phyloP scores from a whole-genome alignment of 2,888 invertebrate species.

The Mesoligia furuncula region DNA sequence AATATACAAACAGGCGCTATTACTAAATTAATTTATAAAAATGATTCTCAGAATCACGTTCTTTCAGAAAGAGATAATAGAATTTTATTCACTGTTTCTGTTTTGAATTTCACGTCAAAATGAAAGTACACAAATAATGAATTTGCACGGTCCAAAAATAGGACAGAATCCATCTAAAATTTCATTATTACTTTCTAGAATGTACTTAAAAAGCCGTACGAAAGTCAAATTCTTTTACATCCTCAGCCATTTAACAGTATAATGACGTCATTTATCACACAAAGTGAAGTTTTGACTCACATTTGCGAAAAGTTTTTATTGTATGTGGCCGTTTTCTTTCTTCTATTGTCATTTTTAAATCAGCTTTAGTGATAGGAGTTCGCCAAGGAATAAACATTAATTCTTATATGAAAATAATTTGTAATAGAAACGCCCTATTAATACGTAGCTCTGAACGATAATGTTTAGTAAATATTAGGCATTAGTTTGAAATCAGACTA shows the following conservation, averaged over 20 bases:
- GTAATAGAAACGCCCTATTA: neutral
- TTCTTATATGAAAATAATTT: slow-evolving; percentile 20
- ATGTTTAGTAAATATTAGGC: slow-evolving; percentile 25
- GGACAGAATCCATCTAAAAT: neutral
- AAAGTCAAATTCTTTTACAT: slow-evolving; percentile 7
- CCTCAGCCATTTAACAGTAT: slow-evolving; percentile 60
- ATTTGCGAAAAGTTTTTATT: slow-evolving; percentile 68
- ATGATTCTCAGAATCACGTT: neutral
- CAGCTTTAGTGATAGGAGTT: slow-evolving; percentile 29
- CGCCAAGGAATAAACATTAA: slow-evolving; percentile 46
- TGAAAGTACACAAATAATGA: neutral
- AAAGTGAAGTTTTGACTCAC: slow-evolving; percentile 69
- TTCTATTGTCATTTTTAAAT: slow-evolving; percentile 54
- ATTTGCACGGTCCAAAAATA: neutral
- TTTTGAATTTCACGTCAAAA: neutral
- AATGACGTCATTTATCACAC: slow-evolving; percentile 71
- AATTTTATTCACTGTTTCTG: neutral
- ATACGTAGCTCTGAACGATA: slow-evolving; percentile 3
- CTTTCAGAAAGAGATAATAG: neutral
- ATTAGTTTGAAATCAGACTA: slow-evolving; percentile 44
- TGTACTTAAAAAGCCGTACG: slow-evolving; percentile 30
- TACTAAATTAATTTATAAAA: neutral
- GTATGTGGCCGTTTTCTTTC: slow-evolving; percentile 51
- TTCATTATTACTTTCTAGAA: slow-evolving; percentile 13
- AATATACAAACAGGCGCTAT: neutral